Evolutionary conservation across 2,113 vertebrate genomes (phyloP).

Genomic region (Todiramphus saurophagus): DNA sequence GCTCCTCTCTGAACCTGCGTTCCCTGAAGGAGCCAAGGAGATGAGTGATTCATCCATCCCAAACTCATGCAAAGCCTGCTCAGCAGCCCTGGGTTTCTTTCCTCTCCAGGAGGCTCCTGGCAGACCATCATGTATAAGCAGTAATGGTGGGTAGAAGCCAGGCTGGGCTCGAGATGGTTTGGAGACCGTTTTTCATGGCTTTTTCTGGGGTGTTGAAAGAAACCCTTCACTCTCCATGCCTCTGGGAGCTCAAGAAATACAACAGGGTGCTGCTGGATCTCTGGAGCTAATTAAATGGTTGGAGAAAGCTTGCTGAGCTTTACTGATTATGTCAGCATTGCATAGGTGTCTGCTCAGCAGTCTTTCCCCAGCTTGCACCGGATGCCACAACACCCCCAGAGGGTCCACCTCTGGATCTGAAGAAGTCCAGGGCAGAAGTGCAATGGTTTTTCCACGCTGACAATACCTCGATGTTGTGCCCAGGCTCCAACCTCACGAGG

Average conservation of each 20-base stretch:
- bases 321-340: neutral
- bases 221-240: neutral
- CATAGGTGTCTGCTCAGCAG: neutral
- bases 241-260: neutral
- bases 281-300: constrained; percentile 29
- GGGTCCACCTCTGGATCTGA: neutral
- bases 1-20: neutral
- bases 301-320: neutral
- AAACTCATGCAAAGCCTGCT: neutral
- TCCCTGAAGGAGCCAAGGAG: neutral
- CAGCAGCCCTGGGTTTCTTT: neutral
- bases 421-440: neutral
- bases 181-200: neutral
- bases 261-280: neutral
- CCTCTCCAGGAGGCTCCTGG: neutral
- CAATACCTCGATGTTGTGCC: neutral
- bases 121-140: neutral
- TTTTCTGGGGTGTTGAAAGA: neutral
- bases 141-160: neutral
- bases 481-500: neutral
- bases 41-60: neutral
- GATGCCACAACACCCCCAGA: neutral
- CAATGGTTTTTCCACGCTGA: neutral
- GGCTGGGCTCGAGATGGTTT: neutral
- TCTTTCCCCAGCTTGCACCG: neutral